Evolutionary conservation across 2,113 vertebrate genomes (phyloP).

Genomic region (Glaucidium brasilianum): DNA sequence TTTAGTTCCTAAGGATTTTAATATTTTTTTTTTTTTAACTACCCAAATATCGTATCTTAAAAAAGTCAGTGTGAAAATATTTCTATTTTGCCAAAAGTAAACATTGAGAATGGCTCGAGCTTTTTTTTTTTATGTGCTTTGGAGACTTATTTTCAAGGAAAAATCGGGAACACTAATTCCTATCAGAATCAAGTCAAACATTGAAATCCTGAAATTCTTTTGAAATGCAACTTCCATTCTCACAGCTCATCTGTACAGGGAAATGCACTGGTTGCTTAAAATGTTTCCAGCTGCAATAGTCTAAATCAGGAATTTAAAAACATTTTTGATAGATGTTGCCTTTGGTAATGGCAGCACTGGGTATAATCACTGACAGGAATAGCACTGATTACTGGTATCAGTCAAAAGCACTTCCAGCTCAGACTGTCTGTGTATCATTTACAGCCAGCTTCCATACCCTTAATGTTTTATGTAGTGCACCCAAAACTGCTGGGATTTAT

Average conservation of each 20-base stretch:
- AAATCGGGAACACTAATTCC: not conserved
- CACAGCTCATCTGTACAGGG: not conserved
- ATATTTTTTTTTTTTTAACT: not conserved
- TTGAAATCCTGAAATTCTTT: not conserved
- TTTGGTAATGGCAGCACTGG: constrained; percentile 15
- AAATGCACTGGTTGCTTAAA: constrained; percentile 23
- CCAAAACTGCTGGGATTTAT: not conserved
- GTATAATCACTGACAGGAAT: constrained; percentile 47
- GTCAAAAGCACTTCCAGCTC: constrained; percentile 19
- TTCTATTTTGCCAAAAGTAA: constrained; percentile 1
- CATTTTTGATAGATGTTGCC: constrained; percentile 9
- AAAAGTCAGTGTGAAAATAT: not conserved
- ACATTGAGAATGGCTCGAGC: not conserved
- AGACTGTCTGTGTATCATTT: not conserved
- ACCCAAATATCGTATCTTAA: not conserved
- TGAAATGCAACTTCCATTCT: not conserved
- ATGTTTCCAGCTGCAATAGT: constrained; percentile 42
- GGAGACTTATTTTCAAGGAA: not conserved
- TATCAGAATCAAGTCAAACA: not conserved
- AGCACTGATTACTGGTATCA: constrained; percentile 35
- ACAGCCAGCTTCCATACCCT: not conserved
- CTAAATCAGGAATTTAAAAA: constrained; percentile 41
- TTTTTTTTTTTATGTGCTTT: not conserved
- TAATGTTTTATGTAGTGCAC: not conserved
- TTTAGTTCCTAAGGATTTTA: not conserved